Evolutionary conservation across 2,797 vertebrate genomes (phyloP), one percentile per base, ranked within the genome.

Genomic region (Echiichthys vipera): DNA sequence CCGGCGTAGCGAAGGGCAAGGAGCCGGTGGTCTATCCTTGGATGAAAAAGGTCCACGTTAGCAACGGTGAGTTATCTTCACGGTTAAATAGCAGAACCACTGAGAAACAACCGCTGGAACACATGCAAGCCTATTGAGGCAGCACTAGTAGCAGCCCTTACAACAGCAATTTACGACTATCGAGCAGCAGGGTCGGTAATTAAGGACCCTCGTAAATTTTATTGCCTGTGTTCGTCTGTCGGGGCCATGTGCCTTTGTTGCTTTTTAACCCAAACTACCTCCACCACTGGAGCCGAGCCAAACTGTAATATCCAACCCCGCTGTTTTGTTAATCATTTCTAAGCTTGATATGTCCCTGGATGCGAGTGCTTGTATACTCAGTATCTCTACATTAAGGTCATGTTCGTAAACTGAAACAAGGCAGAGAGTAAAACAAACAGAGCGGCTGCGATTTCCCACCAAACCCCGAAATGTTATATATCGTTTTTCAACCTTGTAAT

Each of bases 11-110:
- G 91, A 95, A 95, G 91, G 93, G 94, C 88, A 97, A 96, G 88
- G 97, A 98, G 91, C 97, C 97, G 75, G 96, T 99, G 91, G 97
- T 99, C 71, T 99, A 99, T 81, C 98, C 98, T 34, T 99, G 98
- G 97, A 99, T 99, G 98, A 99, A 98, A 95, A 99, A 98, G 95
- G 96, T 98, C 91, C 97, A 99, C 93, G 95, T 96, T 94, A 97
- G 91, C 95, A 96, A 89, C 91, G 95, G 97, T 99, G 96, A 95
- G 98, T 97, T 94, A 90, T 92, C 82, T 87, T 82, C 84, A 88
- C 78, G 79, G 83, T 86, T 88, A 84, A 89, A 93, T 69, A 92
- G 87, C 88, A 80, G 81, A 86, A 78, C 88, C 86, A 81, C 76
- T 82, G 82, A 83, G 84, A 88, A 86, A 77, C 85, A 89, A 87